Conservation (phyloP, 2,797 vertebrate genomes). For the Kryptopterus vitreolus region DNA sequence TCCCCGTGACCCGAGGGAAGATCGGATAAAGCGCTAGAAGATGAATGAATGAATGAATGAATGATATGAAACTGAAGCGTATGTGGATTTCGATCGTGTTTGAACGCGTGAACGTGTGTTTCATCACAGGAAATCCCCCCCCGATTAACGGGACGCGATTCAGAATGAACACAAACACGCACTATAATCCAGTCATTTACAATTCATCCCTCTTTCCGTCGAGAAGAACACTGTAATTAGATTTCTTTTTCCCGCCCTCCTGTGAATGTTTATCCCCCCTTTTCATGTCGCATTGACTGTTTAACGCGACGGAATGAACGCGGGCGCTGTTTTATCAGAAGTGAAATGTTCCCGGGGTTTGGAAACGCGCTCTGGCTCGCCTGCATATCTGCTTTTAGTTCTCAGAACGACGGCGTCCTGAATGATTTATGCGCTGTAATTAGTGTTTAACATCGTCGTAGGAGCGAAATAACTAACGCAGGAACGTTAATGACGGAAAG, state of each 20-base stretch:
- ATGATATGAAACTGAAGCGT: too few species aligned
- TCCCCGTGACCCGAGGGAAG: too few species aligned
- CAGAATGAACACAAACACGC: constrained; percentile 13
- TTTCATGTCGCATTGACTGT: constrained; percentile 20
- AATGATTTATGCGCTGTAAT: constrained; percentile 59
- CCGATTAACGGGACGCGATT: constrained; percentile 10
- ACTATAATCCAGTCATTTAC: constrained; percentile 10
- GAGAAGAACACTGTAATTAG: constrained; percentile 25
- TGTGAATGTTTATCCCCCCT: constrained; percentile 26
- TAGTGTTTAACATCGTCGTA: constrained; percentile 55
- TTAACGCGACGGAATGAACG: constrained; percentile 27
- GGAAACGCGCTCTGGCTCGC: constrained; percentile 1
- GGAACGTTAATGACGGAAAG: constrained; percentile 47
- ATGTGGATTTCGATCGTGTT: background rate
- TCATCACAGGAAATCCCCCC: background rate
- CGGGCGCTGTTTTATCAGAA: constrained; percentile 42
- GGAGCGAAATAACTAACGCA: constrained; percentile 54
- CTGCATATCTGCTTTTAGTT: constrained; percentile 1
- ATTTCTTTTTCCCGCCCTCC: background rate
- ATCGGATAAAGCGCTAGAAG: too few species aligned
- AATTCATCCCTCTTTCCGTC: constrained; percentile 4
- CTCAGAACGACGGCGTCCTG: constrained; percentile 16
- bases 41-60: too few species aligned
- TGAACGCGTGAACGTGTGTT: background rate
- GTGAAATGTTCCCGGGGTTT: constrained; percentile 14